Evolutionary conservation across 2,113 vertebrate genomes (phyloP).

Genomic region (Vulpes lagopus): DNA sequence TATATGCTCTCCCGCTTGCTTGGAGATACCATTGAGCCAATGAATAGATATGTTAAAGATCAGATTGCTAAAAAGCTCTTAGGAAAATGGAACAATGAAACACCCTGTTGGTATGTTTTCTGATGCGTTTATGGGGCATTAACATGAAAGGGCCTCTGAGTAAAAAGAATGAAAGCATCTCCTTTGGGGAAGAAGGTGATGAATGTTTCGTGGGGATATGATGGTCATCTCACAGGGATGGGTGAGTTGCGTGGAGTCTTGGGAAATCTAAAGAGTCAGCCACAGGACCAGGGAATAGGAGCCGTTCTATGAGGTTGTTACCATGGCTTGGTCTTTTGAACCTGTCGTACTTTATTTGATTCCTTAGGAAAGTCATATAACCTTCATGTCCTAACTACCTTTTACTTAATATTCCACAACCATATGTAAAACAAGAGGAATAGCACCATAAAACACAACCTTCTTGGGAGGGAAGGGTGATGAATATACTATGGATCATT

Average conservation of each 20-base stretch:
- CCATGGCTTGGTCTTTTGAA: too few species aligned
- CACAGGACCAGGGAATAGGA: not conserved
- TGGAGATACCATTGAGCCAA: not conserved
- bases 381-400: not conserved
- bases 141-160: not conserved
- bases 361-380: not conserved
- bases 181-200: not conserved
- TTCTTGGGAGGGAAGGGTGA: not conserved
- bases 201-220: too few species aligned
- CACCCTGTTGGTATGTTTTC: not conserved
- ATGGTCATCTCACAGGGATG: not conserved
- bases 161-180: too few species aligned
- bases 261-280: not conserved
- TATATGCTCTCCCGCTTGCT: too few species aligned
- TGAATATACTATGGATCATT: not conserved
- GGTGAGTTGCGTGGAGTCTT: accelerated
- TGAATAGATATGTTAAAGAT: not conserved
- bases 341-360: not conserved
- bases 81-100: not conserved
- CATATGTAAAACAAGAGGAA: too few species aligned
- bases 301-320: not conserved
- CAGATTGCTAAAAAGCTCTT: not conserved
- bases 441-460: not conserved
- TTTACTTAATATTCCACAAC: not conserved
- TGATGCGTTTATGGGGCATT: not conserved